phyloP scores from a whole-genome alignment of 2,888 invertebrate genomes.

The Azorinus chamasolen region DNA sequence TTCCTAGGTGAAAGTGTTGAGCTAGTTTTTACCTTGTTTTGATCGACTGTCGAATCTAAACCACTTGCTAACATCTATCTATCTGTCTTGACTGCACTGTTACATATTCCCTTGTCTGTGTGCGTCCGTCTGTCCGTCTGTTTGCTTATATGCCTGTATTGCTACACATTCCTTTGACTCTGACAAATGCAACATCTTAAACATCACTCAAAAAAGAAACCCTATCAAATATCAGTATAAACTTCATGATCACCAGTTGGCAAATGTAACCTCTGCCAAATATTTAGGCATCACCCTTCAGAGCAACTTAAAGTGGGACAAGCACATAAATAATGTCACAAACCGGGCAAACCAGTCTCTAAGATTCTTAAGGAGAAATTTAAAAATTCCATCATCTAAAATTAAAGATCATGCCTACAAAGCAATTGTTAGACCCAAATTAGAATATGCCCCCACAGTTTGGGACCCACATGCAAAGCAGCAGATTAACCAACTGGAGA shows the following conservation, averaged over 20 bases:
- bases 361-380: slow-evolving; percentile 15
- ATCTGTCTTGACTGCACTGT: too few species aligned
- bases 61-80: too few species aligned
- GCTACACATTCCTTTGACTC: too few species aligned
- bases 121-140: too few species aligned
- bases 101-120: too few species aligned
- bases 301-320: background rate
- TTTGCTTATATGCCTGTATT: too few species aligned
- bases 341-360: slow-evolving; percentile 1
- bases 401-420: slow-evolving; percentile 20
- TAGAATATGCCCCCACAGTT: slow-evolving; percentile 18
- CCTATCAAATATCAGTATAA: background rate
- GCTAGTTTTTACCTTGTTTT: too few species aligned
- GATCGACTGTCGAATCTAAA: too few species aligned
- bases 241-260: background rate
- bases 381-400: slow-evolving; percentile 11
- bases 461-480: slow-evolving; percentile 23
- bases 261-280: background rate
- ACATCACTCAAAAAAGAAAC: background rate
- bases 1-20: too few species aligned
- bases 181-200: background rate
- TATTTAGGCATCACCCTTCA: slow-evolving; percentile 1
- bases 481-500: slow-evolving; percentile 17
- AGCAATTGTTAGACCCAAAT: slow-evolving; percentile 23
- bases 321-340: slow-evolving; percentile 1